Evolutionary conservation across 2,113 vertebrate species (phyloP), one percentile per base, ranked within the genome.

Genomic region (Carassius gibelio): DNA sequence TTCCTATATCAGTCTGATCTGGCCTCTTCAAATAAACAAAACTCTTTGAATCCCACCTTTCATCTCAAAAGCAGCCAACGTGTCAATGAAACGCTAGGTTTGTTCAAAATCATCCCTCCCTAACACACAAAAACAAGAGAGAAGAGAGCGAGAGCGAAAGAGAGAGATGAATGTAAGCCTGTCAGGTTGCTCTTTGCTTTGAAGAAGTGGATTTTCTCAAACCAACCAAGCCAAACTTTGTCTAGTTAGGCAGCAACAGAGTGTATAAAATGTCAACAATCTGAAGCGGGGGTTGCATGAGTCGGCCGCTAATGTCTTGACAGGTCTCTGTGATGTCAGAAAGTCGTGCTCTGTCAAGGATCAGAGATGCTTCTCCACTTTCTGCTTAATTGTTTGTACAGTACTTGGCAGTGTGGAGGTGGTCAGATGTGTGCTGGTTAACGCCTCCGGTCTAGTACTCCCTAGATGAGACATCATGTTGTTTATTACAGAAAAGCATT

Each of bases 171-270:
- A 81, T 23, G 64, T 50, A 81, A 81, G 38, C 19, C 77, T 74
- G 77, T 62, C 85, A 86, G 78, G 38, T 66, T 50, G 17, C 42
- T 34, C n/a, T 72, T 42, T 38, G 62, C 78, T 84, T 89, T 62
- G 78, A 82, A 84, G 38, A 61, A 62, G 34, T 87, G 57, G 30
- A 88, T 78, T 86, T 79, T 72, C 79, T 78, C 81, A 85, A 84
- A 78, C 81, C 21, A 75, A 7, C 82, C 52, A 45, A 83, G 36
- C 74, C 85, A 87, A 87, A 87, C 85, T 87, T 87, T 71, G 66
- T 84, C 75, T 79, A 83, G 85, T 87, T 87, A 87, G 66, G 66
- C 52, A 62, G 66, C 75, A 26, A 34, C 61, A 26, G 75, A 68
- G 68, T 87, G 64, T 83, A 42, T 21, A 57, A n/a, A 78, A 38